Conservation (phyloP, 2,113 vertebrate genomes). For the Eptesicus fuscus region DNA sequence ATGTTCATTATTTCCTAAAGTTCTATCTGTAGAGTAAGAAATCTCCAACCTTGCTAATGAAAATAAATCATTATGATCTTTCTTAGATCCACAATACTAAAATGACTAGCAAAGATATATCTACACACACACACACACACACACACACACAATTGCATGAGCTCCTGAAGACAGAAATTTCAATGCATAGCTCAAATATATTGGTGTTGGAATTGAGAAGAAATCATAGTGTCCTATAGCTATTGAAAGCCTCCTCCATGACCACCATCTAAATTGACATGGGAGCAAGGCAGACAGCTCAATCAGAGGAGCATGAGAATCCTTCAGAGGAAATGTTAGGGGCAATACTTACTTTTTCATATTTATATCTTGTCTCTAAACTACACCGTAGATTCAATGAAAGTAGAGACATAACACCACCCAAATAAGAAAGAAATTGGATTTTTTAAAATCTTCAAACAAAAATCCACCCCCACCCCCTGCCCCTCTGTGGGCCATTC, state of each 20-base stretch:
- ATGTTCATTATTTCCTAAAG: not conserved
- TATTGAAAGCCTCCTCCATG: not conserved
- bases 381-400: not conserved
- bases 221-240: not conserved
- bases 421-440: not conserved
- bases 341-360: not conserved
- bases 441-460: not conserved
- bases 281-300: not conserved
- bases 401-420: not conserved
- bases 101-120: not conserved
- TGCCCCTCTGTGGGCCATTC: not conserved
- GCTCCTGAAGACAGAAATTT: not conserved
- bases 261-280: not conserved
- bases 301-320: not conserved
- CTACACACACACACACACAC: not conserved
- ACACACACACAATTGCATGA: not conserved
- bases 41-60: not conserved
- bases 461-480: fast-evolving
- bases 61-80: not conserved
- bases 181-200: not conserved
- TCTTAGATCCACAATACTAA: not conserved
- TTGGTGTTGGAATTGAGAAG: not conserved
- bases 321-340: not conserved
- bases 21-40: not conserved
- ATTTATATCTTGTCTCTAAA: not conserved